Evolutionary conservation across 2,797 vertebrate genomes (phyloP), one percentile per base, ranked within the genome.

Genomic region (Propithecus perrieri): DNA sequence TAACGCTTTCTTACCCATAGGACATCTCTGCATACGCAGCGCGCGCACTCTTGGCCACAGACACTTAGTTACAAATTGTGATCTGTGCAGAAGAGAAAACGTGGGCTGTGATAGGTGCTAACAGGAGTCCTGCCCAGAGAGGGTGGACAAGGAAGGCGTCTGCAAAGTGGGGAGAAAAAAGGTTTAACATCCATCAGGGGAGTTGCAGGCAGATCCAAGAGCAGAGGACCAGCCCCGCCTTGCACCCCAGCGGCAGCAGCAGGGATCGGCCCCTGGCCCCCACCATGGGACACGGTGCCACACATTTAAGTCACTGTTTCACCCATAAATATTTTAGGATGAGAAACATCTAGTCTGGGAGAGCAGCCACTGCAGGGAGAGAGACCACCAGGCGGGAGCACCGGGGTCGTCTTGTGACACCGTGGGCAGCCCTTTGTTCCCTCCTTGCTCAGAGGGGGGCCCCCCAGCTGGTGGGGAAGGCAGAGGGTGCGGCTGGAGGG

Each of bases 1-100:
- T 74, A 48, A 35, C 28, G 30, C 67, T 74, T 78, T 24, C 72
- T 55, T 74, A 43, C 43, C 20, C 4, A 22, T 2, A 2, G 41
- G 71, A 48, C 30, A 20, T n/a, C 43, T 30, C 4, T 1, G 12
- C 4, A 1, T 7, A 1, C 8, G 1, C 67, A 18, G 2, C 0
- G 41, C 14, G 2, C n/a, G 41, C 41, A 41, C 41, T 41, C 41
- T 7, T 41, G 41, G 41, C 41, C 41, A 41, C 38, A 38, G 38
- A 38, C 38, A 38, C 38, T 38, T 38, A 38, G 38, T 38, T 17
- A n/a, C 72, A 50, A 18, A 35, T 11, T 17, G 28, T 24, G 17
- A 46, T 4, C n/a, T n/a, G 35, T 71, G 59, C 74, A 71, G 61
- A 57, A 11, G 61, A 57, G 18, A 74, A 35, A 76, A 14, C 9